phyloP scores from a whole-genome alignment of 2,888 invertebrate genomes.

The Miltochrista miniata region DNA sequence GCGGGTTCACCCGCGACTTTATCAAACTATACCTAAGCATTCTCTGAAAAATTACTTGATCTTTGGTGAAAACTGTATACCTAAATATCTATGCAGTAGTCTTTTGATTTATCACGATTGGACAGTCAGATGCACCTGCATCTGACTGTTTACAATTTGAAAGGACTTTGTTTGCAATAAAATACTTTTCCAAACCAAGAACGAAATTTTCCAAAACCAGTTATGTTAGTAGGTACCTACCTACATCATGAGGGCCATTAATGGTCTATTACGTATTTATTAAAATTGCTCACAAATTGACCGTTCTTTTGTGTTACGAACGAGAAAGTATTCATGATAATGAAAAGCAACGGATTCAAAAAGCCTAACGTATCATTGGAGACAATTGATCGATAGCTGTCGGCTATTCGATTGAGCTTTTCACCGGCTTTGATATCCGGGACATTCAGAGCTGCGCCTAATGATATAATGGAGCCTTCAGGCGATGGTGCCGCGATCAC shows the following conservation, averaged over 20 bases:
- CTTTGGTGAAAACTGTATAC: no score
- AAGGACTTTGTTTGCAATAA: no score
- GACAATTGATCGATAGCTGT: slow-evolving; percentile 55
- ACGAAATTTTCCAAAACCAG: no score
- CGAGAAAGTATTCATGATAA: slow-evolving; percentile 16
- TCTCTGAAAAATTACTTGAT: no score
- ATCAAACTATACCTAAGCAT: no score
- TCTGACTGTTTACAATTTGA: no score
- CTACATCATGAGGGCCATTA: not conserved
- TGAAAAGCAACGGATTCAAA: slow-evolving; percentile 17
- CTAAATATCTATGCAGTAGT: no score
- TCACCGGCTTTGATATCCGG: slow-evolving; percentile 62
- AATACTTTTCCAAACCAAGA: no score
- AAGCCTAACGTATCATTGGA: slow-evolving; percentile 49
- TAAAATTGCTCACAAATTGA: not conserved
- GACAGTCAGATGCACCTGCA: no score
- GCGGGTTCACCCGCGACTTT: no score
- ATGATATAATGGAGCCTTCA: slow-evolving; percentile 73
- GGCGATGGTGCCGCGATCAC: slow-evolving; percentile 58
- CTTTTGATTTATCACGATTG: no score
- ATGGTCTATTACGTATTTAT: not conserved
- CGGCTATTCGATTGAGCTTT: slow-evolving; percentile 61
- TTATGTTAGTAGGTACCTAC: not conserved
- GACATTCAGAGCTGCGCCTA: slow-evolving; percentile 57
- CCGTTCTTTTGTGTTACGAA: not conserved